These are phyloP conservation scores for Bungarus multicinctus DNA, from an alignment of 2,113 vertebrate genomes.

Conservation along the genomic window DNA sequence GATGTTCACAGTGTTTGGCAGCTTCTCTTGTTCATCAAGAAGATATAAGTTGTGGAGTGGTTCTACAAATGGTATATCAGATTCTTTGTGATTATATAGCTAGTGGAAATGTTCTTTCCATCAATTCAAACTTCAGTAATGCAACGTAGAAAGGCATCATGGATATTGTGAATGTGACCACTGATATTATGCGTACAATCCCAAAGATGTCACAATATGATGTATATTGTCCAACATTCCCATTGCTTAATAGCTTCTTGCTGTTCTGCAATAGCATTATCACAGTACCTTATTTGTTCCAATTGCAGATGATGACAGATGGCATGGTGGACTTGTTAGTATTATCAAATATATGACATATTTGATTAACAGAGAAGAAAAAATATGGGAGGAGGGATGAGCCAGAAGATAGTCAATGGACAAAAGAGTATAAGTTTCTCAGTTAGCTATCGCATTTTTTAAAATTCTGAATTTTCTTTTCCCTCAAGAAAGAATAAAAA, in stretches of 20 bases:
- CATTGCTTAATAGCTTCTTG: neutral
- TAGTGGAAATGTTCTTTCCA: neutral
- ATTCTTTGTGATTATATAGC: neutral
- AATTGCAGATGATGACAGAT: neutral
- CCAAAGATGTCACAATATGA: neutral
- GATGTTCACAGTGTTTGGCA: neutral
- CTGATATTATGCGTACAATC: neutral
- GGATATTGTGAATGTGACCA: neutral
- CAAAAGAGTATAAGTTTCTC: neutral
- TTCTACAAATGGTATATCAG: neutral
- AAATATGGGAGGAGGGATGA: neutral
- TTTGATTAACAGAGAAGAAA: neutral
- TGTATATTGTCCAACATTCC: neutral
- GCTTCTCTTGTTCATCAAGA: neutral
- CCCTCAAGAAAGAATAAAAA: neutral
- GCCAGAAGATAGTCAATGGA: neutral
- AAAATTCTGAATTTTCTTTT: neutral
- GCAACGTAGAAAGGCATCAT: neutral
- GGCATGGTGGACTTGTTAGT: neutral
- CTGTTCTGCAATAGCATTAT: neutral
- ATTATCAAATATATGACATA: neutral
- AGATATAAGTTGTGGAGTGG: neutral
- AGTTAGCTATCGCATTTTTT: neutral
- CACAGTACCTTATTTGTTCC: neutral
- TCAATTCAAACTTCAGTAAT: neutral